phyloP scores from a whole-genome alignment of 35 echinoderm and acorn worm genomes.

The Heliocidaris erythrogramma region DNA sequence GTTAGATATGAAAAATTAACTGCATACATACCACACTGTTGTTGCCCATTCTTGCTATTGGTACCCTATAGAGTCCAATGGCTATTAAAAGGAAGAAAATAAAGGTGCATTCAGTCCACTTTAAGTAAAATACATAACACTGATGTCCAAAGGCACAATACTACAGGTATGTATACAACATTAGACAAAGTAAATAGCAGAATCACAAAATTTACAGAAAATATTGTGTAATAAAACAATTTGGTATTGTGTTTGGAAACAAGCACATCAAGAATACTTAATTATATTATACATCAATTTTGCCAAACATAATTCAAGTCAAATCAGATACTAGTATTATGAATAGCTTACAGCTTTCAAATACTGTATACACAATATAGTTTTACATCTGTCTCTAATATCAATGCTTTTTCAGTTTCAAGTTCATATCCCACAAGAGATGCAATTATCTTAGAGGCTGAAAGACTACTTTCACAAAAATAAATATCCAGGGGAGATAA shows the following conservation, averaged over 20 bases:
- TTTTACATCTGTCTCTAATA: background rate
- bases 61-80: slow-evolving; percentile 65
- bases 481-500: background rate
- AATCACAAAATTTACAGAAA: no score
- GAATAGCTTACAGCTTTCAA: no score
- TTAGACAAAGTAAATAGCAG: no score
- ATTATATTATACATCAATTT: no score
- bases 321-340: no score
- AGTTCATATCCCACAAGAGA: background rate
- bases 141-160: background rate
- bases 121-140: background rate
- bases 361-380: no score
- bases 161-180: no score
- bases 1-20: background rate
- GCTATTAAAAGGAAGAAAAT: slow-evolving; percentile 43
- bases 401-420: background rate
- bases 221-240: no score
- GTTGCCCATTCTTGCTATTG: slow-evolving; percentile 69
- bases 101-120: background rate
- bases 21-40: slow-evolving; percentile 60
- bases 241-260: no score
- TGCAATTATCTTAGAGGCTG: background rate
- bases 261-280: no score
- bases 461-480: background rate
- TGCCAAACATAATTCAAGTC: no score